Evolutionary conservation across 1,140 invertebrate genomes (phyloP).

Genomic region (Pseudachorutes palmiensis): DNA sequence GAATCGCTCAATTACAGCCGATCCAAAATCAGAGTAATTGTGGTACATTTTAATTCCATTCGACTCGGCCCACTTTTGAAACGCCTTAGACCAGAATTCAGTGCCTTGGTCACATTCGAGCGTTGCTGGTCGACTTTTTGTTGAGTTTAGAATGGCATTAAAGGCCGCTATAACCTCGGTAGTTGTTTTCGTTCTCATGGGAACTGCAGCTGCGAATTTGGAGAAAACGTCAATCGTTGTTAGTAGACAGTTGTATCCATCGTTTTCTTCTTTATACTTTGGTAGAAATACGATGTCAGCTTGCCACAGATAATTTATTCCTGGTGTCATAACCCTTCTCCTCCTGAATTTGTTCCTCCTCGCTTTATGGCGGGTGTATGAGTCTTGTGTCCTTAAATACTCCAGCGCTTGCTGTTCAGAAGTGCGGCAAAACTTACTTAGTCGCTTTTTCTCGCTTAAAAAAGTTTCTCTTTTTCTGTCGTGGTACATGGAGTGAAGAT

Average conservation of each 20-base stretch:
- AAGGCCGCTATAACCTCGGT: constrained; percentile 18
- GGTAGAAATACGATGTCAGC: constrained; percentile 52
- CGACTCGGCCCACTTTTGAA: constrained; percentile 7
- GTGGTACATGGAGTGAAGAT: not conserved
- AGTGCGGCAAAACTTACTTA: not conserved
- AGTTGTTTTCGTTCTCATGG: constrained; percentile 23
- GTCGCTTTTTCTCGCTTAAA: not conserved
- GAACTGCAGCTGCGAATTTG: constrained; percentile 11
- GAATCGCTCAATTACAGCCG: constrained; percentile 23
- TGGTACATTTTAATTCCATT: constrained; percentile 17
- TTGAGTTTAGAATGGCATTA: constrained; percentile 2
- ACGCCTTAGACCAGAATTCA: constrained; percentile 21
- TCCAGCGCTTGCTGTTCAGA: constrained; percentile 18
- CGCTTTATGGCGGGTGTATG: constrained; percentile 7
- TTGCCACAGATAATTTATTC: constrained; percentile 51
- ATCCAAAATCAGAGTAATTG: constrained; percentile 17
- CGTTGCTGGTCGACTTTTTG: not conserved
- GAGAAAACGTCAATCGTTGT: constrained; percentile 19
- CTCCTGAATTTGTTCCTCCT: not conserved
- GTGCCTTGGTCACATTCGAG: constrained; percentile 22
- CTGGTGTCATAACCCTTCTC: constrained; percentile 11
- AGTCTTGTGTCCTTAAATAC: constrained; percentile 51
- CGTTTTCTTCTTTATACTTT: constrained; percentile 17
- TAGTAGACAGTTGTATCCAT: constrained; percentile 18
- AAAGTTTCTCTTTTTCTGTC: not conserved